These are phyloP conservation scores for Ptychodera flava DNA, from an alignment of 35 echinoderm and acorn worm species.

Conservation along the genomic window DNA sequence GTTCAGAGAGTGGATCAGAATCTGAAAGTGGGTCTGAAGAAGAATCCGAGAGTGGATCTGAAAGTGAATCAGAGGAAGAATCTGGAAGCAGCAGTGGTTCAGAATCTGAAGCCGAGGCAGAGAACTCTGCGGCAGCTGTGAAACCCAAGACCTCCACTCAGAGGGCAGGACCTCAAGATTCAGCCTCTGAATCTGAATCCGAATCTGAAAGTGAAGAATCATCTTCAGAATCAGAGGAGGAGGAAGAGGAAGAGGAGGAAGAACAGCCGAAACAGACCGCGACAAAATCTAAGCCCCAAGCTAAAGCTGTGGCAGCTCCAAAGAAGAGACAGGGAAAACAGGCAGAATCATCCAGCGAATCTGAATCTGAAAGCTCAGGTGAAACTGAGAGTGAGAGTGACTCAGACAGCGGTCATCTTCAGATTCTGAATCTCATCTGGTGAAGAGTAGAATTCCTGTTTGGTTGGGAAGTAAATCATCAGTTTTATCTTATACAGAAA, in stretches of 20 bases:
- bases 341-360: not conserved
- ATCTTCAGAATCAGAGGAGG: not conserved
- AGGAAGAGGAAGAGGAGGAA: not conserved
- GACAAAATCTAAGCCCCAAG: not conserved
- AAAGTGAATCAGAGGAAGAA: not conserved
- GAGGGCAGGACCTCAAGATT: not conserved
- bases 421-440: not conserved
- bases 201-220: not conserved
- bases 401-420: not conserved
- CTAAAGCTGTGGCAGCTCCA: not conserved
- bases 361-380: not conserved
- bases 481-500: too few relatives aligned
- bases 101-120: not conserved
- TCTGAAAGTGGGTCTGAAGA: not conserved
- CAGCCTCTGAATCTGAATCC: not conserved
- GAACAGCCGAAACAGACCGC: not conserved
- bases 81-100: not conserved
- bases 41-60: not conserved
- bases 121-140: not conserved
- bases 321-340: not conserved
- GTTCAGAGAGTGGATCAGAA: not conserved
- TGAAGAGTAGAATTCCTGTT: not conserved
- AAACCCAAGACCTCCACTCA: not conserved
- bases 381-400: not conserved
- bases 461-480: too few relatives aligned